Evolutionary conservation across 2,888 invertebrate species (phyloP).

Genomic region (Eucera pruinosa): DNA sequence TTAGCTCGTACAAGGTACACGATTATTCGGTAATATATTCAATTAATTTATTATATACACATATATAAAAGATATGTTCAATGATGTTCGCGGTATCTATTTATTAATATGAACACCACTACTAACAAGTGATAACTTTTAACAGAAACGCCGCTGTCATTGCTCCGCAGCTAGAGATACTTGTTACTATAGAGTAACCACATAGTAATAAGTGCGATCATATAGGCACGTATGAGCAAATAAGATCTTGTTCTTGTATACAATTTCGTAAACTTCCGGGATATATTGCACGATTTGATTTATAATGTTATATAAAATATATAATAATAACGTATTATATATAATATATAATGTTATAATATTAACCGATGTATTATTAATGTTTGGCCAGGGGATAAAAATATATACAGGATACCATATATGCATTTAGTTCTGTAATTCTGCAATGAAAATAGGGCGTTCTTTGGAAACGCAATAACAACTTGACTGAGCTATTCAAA

Average conservation of each 20-base stretch:
- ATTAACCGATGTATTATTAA: slow-evolving; percentile 44
- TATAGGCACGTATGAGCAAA: slow-evolving; percentile 37
- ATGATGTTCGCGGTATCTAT: slow-evolving; percentile 63
- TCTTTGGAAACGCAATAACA: slow-evolving; percentile 51
- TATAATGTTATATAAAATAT: slow-evolving; percentile 50
- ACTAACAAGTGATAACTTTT: slow-evolving; percentile 67
- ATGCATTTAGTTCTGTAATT: slow-evolving; percentile 63
- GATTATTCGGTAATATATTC: slow-evolving; percentile 81
- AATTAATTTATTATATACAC: slow-evolving; percentile 57
- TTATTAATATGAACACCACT: slow-evolving; percentile 61
- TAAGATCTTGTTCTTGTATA: slow-evolving; percentile 47
- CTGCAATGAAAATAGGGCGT: slow-evolving; percentile 53
- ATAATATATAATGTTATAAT: slow-evolving; percentile 49
- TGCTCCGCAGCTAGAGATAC: slow-evolving; percentile 67
- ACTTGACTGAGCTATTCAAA: slow-evolving; percentile 56
- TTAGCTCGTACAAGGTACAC: slow-evolving; percentile 79
- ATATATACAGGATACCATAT: slow-evolving; percentile 41
- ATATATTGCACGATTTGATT: slow-evolving; percentile 45
- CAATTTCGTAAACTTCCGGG: slow-evolving; percentile 48
- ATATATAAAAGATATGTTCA: slow-evolving; percentile 41
- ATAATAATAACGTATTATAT: slow-evolving; percentile 35
- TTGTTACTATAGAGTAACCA: slow-evolving; percentile 62
- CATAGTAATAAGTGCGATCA: slow-evolving; percentile 54
- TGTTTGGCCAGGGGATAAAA: slow-evolving; percentile 37
- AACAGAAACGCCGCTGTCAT: slow-evolving; percentile 68